Conservation (phyloP, 2,113 vertebrate genomes). For the Sapajus apella region DNA sequence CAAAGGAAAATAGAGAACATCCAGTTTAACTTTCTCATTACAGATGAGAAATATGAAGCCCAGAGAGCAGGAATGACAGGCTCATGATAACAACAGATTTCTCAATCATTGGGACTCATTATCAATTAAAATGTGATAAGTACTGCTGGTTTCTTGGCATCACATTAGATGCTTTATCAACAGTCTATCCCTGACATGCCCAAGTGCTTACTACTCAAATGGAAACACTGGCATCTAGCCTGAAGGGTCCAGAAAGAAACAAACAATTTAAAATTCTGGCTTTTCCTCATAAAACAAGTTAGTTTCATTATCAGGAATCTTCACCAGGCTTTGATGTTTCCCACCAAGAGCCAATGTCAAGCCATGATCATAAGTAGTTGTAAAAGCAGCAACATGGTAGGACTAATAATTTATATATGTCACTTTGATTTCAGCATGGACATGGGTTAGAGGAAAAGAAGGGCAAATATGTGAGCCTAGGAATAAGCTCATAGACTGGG, state of each 20-base stretch:
- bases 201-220: slow-evolving; percentile 47
- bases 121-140: neutral
- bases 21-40: neutral
- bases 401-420: slow-evolving; percentile 31
- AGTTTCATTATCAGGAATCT: slow-evolving; percentile 58
- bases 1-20: neutral
- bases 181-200: slow-evolving; percentile 19
- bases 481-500: neutral
- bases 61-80: neutral
- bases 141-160: slow-evolving; percentile 18
- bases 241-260: slow-evolving; percentile 42
- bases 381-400: neutral
- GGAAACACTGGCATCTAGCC: slow-evolving; percentile 47
- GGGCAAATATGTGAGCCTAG: neutral
- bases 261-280: slow-evolving; percentile 35
- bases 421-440: neutral
- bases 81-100: neutral
- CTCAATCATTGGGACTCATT: neutral
- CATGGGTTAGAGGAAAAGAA: slow-evolving; percentile 2
- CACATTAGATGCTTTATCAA: slow-evolving; percentile 45
- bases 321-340: slow-evolving; percentile 30
- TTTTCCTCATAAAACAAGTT: slow-evolving; percentile 20
- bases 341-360: slow-evolving; percentile 36
- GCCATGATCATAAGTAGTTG: neutral
- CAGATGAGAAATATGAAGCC: slow-evolving; percentile 14